Evolutionary conservation across 1,140 invertebrate genomes (phyloP), one percentile per base, ranked within the genome.

Genomic region (Megalonaias nervosa): DNA sequence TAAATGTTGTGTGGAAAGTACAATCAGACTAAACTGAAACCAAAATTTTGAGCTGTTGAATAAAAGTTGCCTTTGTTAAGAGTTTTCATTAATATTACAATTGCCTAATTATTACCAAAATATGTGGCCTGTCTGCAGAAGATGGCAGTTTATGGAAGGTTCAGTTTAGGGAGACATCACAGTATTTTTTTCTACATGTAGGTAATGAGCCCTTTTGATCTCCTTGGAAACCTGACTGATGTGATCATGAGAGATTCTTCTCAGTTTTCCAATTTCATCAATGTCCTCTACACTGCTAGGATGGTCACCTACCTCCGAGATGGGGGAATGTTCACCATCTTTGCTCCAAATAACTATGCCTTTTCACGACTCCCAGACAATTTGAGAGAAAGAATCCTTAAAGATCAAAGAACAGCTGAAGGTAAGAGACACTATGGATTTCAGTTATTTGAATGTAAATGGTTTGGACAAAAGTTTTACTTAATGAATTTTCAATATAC

Each of bases 331-430:
- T 78, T 78, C 59, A 78, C 76, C 15, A 6, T 78, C 13, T 78
- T 78, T 67, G 76, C 76, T 6, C 76, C 76, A 26, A 78, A 60
- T 58, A 78, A 78, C 71, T 78, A 78, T 26, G 76, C 76, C 13
- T 78, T 78, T 48, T 73, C 71, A 2, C 67, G 76, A 21, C 70
- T 78, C 14, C 65, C 66, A 2, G 38, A 60, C 12, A 57, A 62
- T n/a, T 11, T 69, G 21, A 57, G 68, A 13, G 76, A 78, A 58
- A 26, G 71, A 13, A 67, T 78, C 5, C 71, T 78, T 12, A 17
- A 71, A n/a, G 76, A 78, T 19, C 71, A 73, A 26, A 69, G 21
- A 15, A 64, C 71, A 12, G 76, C 76, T 6, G 71, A 73, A 73
- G 76, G 76, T 77, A 70, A 26, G 16, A 19, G 0, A 48, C 38